A percentile compares a stretch with the other conserved stretches of the same genome.
phyloP scores from a whole-genome alignment of 2,888 invertebrate species.

The Disparrhopalites patrizii region DNA sequence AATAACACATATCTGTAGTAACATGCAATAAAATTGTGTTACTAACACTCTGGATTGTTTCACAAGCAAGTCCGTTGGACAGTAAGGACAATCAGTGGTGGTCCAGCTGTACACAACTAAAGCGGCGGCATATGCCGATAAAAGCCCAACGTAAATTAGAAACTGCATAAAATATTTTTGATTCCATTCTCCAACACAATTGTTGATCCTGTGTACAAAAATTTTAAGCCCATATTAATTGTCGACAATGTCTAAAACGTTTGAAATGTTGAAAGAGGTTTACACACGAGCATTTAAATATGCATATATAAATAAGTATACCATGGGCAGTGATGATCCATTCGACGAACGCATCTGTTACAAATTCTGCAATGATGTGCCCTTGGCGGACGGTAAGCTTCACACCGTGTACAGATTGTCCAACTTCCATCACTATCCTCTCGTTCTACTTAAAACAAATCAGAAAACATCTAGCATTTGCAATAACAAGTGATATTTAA shows the following conservation, averaged over 20 bases:
- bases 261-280: no score
- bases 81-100: slow-evolving; percentile 62
- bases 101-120: slow-evolving; percentile 70
- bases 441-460: no score
- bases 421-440: slow-evolving; percentile 52
- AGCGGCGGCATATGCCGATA: slow-evolving; percentile 64
- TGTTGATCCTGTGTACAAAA: slow-evolving; percentile 69
- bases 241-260: no score
- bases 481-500: no score
- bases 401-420: slow-evolving; percentile 75
- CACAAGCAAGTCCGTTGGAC: slow-evolving; percentile 61
- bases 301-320: slow-evolving; percentile 48
- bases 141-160: slow-evolving; percentile 69
- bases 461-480: no score
- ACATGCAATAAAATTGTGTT: no score
- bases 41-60: slow-evolving; percentile 73
- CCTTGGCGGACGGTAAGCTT: slow-evolving; percentile 74
- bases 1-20: no score
- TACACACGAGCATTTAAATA: neutral
- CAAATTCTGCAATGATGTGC: slow-evolving; percentile 87
- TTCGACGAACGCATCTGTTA: slow-evolving; percentile 71
- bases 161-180: slow-evolving; percentile 90
- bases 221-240: neutral
- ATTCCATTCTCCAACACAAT: slow-evolving; percentile 87
- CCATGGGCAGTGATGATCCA: slow-evolving; percentile 87